Base-by-base conservation (phyloP, 1,140 invertebrate genomes). In the Temnothorax longispinosus region DNA sequence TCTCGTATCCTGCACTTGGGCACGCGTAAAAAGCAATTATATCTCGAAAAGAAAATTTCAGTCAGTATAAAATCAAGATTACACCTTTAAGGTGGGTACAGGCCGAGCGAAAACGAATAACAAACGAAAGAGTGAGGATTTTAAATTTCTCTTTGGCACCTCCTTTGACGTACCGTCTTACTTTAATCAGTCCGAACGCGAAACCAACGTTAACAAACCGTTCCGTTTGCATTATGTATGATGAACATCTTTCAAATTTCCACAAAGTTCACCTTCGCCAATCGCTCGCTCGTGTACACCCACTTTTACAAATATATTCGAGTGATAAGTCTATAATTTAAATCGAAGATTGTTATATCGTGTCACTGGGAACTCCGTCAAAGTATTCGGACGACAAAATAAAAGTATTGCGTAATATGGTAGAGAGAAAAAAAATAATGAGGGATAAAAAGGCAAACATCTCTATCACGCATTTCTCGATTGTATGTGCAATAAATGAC, bases 301-400 rank as follows among this genome's bases (percentile, higher is more conserved):
- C 35, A 44, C 35, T 60, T 76, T 67, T 67, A 80, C 76, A 80
- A 67, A 80, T 67, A 80, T 60, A 52, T 52, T 52, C 44, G 47
- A 35, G 18, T 56, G 47, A 78, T 52, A 78, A 11, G 8, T 35
- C 11, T 69, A 71, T 69, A 71, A 56, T 71, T 71, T 44, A 71
- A 81, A 81, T 44, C 52, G 21, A 27, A 47, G 54, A 84, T 75
- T 58, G 15, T 60, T 58, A 21, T 35, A 62, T 80, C 54, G 8
- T 80, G 11, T 80, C 78, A 81, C 64, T 71, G 78, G 78, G 78
- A 81, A 71, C 50, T 62, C 54, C 54, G 69, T 74, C 54, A 56
- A 75, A 60, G 75, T 82, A 74, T 74, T 44, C n/a, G 72, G 41
- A 69, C 65, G 38, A 15, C 32, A 47, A 72, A 62, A 72, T 41